phyloP scores from a whole-genome alignment of 2,797 vertebrate species.

The Amblyraja radiata region DNA sequence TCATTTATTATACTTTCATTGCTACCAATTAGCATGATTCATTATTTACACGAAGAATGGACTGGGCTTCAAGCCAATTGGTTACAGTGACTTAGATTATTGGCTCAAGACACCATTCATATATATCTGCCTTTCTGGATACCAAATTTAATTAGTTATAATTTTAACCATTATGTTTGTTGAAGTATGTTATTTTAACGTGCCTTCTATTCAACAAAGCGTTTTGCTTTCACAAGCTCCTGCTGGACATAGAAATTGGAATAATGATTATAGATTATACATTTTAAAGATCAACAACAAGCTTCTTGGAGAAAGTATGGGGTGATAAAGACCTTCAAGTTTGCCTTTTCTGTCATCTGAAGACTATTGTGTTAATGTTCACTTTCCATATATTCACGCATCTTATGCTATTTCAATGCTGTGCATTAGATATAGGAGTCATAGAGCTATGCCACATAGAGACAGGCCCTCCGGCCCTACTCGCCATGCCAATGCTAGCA shows the following conservation, averaged over 20 bases:
- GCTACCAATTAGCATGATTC: background rate
- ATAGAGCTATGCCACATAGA: too few relatives aligned
- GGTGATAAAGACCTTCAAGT: background rate
- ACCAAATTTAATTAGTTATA: background rate
- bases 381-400: background rate
- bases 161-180: background rate
- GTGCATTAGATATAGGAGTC: too few relatives aligned
- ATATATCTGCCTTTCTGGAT: background rate
- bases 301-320: background rate
- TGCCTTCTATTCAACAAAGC: background rate
- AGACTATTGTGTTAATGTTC: background rate
- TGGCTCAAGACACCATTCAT: background rate
- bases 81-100: background rate
- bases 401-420: background rate
- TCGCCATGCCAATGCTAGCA: too few relatives aligned
- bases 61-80: background rate
- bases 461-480: too few relatives aligned
- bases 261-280: background rate
- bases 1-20: background rate
- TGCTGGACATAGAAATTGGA: background rate
- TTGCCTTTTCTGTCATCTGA: background rate
- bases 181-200: background rate
- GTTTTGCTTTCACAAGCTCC: background rate
- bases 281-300: background rate
- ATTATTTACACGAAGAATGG: constrained; percentile 1